phyloP scores from a whole-genome alignment of 2,797 vertebrate genomes.

The Acestrorhynchus altus region DNA sequence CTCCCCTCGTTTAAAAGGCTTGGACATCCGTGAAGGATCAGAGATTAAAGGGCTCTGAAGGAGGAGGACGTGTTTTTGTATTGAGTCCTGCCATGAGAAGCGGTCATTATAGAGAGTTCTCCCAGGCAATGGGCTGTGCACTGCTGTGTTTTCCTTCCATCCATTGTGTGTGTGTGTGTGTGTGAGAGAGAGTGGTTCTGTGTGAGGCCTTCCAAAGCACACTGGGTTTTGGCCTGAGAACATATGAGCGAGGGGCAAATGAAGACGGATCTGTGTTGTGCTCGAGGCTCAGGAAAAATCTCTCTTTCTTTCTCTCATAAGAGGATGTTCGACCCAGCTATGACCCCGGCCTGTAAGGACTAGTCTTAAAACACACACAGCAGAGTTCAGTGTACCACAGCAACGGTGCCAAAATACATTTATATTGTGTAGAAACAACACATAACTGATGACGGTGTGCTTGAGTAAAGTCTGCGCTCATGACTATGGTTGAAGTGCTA shows the following conservation, averaged over 20 bases:
- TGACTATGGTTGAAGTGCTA: too few relatives aligned
- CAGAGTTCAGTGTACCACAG: neutral
- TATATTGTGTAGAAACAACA: neutral
- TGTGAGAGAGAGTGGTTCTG: neutral
- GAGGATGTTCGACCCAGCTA: conserved; percentile 7
- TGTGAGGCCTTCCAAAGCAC: conserved; percentile 20
- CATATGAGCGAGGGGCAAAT: conserved; percentile 11
- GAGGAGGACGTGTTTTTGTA: neutral
- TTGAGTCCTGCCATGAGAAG: conserved; percentile 21
- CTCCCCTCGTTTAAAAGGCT: neutral
- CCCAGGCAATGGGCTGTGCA: conserved; percentile 22
- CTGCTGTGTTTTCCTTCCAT: conserved; percentile 25
- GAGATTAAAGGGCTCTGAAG: conserved; percentile 17
- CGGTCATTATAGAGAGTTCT: conserved; percentile 24
- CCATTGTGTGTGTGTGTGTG: conserved; percentile 13
- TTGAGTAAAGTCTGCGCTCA: neutral
- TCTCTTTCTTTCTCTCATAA: neutral
- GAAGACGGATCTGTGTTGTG: conserved; percentile 20
- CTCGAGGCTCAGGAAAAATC: conserved; percentile 9
- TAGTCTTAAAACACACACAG: neutral
- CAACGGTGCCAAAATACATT: neutral
- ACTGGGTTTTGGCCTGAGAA: conserved; percentile 22
- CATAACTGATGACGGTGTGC: neutral
- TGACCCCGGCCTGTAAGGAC: conserved; percentile 19
- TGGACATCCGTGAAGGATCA: conserved; percentile 11